Percentiles rank a stretch among this genome's conserved stretches.
Conservation (phyloP, 2,113 vertebrate species). For the Xenopus tropicalis region UCB_Xtro_10.0 CM004444.2:127112501-127113000, state of each 20-base stretch:
- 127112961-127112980: no score
- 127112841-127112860: no score
- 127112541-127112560: neutral
- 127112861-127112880: no score
- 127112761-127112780: neutral
- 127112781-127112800: neutral
- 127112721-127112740: neutral
- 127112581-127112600: conserved; percentile 1
- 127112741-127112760: neutral
- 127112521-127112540: neutral
- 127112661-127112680: conserved; percentile 19
- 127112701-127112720: conserved; percentile 3
- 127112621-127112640: conserved; percentile 9
- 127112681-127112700: conserved; percentile 12
- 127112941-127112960: no score
- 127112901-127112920: no score
- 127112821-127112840: no score
- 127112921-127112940: no score
- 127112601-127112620: neutral
- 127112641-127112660: conserved; percentile 27
- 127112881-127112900: no score
- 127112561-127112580: neutral
- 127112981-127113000: no score
- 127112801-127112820: no score
- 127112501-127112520: neutral